phyloP scores from a whole-genome alignment of 1,140 invertebrate species.

The Papilio machaon region DNA sequence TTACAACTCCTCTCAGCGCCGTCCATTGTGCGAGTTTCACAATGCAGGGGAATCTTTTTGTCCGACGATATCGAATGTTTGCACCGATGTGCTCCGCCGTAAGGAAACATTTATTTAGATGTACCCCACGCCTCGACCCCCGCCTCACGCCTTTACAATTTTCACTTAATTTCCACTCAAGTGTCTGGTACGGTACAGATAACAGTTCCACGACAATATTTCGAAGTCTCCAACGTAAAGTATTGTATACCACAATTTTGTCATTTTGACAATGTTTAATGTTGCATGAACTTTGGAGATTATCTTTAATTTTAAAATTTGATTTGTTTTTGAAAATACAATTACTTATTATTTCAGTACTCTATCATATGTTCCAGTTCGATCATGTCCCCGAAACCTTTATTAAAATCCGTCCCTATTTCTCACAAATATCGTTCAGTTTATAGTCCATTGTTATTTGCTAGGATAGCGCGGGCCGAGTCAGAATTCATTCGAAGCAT shows the following conservation, averaged over 20 bases:
- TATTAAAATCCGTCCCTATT: no score
- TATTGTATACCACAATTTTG: not conserved
- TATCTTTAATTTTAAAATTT: no score
- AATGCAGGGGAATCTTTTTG: constrained; percentile 80
- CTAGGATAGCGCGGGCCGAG: no score
- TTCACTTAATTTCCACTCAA: constrained; percentile 38
- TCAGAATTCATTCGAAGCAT: no score
- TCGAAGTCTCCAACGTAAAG: not conserved
- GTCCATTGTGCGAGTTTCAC: constrained; percentile 67
- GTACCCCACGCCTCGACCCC: constrained; percentile 42
- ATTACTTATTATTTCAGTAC: no score
- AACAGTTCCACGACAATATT: constrained; percentile 21
- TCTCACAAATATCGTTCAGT: no score
- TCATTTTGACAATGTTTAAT: constrained; percentile 23
- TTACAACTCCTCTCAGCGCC: constrained; percentile 74
- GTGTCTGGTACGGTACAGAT: constrained; percentile 31
- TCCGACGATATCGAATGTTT: constrained; percentile 71
- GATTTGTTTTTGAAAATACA: no score
- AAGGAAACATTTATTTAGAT: constrained; percentile 61
- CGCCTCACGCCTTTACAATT: constrained; percentile 26
- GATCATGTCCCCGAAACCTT: no score
- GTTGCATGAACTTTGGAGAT: not conserved
- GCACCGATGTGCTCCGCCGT: constrained; percentile 68
- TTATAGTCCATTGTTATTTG: no score
- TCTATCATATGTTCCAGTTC: no score